Evolutionary conservation across 2,797 vertebrate genomes (phyloP).

Genomic region (Coregonus suidteri): DNA sequence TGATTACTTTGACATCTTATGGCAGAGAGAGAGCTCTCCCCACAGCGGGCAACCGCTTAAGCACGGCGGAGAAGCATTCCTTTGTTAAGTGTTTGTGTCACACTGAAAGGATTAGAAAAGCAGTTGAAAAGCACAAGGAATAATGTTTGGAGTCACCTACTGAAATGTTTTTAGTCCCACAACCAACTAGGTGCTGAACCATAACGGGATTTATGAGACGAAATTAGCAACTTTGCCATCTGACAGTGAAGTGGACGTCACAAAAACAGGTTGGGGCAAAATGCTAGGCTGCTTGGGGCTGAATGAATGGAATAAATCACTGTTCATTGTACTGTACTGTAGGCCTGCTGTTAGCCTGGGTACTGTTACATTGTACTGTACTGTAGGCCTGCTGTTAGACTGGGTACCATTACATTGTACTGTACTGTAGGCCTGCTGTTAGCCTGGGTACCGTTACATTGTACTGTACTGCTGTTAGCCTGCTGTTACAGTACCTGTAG

Average conservation of each 20-base stretch:
- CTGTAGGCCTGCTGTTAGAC: no score
- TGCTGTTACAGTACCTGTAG: no score
- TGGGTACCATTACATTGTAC: no score
- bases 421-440: no score
- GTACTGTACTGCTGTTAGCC: no score
- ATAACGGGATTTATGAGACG: conserved; percentile 34
- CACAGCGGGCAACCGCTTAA: conserved; percentile 59
- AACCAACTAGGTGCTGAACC: conserved; percentile 37
- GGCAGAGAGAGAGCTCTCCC: conserved; percentile 65
- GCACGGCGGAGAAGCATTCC: conserved; percentile 68
- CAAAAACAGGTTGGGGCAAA: conserved; percentile 36
- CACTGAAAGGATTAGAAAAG: conserved; percentile 76
- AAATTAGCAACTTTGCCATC: conserved; percentile 45
- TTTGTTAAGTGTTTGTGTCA: conserved; percentile 73
- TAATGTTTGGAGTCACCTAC: conserved; percentile 67
- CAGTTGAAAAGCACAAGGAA: conserved; percentile 58
- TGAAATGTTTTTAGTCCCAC: conserved; percentile 49
- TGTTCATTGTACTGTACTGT: conserved; percentile 17
- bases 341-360: no score
- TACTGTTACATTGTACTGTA: no score
- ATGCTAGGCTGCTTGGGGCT: conserved; percentile 41
- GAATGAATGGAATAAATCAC: background rate
- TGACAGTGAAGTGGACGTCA: background rate
- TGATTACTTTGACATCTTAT: conserved; percentile 72
- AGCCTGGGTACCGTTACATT: no score